Conservation (phyloP, 2,797 vertebrate genomes). For the Squalus acanthias region DNA sequence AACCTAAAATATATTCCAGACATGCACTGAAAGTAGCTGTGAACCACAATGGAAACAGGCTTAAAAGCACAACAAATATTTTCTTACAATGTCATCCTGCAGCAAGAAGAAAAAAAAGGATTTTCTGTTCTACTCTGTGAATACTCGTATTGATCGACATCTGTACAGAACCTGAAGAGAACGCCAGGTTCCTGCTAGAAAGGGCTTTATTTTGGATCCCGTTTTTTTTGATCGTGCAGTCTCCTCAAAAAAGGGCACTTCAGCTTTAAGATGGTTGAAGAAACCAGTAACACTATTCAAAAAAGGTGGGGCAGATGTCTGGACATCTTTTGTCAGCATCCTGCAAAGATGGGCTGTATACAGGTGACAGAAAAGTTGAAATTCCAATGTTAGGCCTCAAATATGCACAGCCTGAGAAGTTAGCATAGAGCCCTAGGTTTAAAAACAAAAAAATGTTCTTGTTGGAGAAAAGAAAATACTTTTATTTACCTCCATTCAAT, state of each 20-base stretch:
- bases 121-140: neutral
- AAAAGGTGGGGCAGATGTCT: neutral
- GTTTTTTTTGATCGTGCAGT: neutral
- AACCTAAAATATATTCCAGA: neutral
- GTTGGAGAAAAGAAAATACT: neutral
- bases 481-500: neutral
- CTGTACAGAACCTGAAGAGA: neutral
- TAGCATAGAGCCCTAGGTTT: slow-evolving; percentile 35
- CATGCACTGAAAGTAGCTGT: neutral
- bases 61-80: too few relatives aligned
- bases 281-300: neutral
- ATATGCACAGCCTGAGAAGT: slow-evolving; percentile 19
- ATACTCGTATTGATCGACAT: neutral
- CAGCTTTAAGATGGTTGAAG: slow-evolving; percentile 33
- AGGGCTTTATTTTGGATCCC: neutral
- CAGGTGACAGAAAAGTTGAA: slow-evolving; percentile 28
- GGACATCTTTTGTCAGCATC: slow-evolving; percentile 17
- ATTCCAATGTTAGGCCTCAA: slow-evolving; percentile 13
- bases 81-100: neutral
- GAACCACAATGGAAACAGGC: neutral
- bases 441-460: neutral
- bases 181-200: neutral
- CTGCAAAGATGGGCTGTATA: neutral
- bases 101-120: neutral
- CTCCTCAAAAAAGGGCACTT: slow-evolving; percentile 30